Evolutionary conservation across 37 sponge, comb jelly and placozoan species (phyloP), one percentile per base, ranked within the genome.

Genomic region (Aphrocallistes beatrix): DNA sequence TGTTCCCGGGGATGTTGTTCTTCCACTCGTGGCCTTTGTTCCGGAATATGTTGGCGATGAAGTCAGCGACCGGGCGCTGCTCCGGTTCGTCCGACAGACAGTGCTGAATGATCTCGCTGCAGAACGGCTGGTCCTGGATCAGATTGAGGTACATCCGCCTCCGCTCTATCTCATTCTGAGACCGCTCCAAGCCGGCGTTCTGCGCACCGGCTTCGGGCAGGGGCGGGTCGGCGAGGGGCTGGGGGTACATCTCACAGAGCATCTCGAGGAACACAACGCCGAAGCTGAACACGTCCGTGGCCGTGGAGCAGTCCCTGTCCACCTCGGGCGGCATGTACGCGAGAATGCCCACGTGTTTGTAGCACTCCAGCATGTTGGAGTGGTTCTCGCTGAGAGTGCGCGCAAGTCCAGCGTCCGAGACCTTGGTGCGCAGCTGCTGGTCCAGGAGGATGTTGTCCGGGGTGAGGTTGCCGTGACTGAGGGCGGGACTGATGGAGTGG

Each of bases 21-120:
- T 60, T 60, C 75, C 75, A 60, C 34, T 60, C 75, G 75, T 60
- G 75, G 6, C 75, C 75, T 60, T 60, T 60, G 75, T 60, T 60
- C 75, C 75, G 10, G 75, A 60, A 60, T 60, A 60, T 60, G 75
- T 60, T 60, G n/a, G 75, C 75, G 8, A 60, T 60, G 75, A 60
- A 60, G 75, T 60, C 75, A 19, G 75, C 75, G 6, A 60, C 17
- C 6, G 75, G 75, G 3, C 75, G 75, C 75, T 60, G 75, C 21
- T 60, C 75, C 3, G 75, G 75, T 6, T 60, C 75, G 75, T 60
- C 75, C 6, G 75, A 60, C 17, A 60, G 75, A 60, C 75, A 60
- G 75, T 60, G 75, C 75, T 60, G 75, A 6, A 60, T 60, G 8
- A 60, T 60, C 75, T 60, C 75, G 75, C 75, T 60, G 34, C 75